These are phyloP conservation scores for Drosophila setifemur DNA, from an alignment of 1,140 invertebrate species.

Conservation along the genomic window DNA sequence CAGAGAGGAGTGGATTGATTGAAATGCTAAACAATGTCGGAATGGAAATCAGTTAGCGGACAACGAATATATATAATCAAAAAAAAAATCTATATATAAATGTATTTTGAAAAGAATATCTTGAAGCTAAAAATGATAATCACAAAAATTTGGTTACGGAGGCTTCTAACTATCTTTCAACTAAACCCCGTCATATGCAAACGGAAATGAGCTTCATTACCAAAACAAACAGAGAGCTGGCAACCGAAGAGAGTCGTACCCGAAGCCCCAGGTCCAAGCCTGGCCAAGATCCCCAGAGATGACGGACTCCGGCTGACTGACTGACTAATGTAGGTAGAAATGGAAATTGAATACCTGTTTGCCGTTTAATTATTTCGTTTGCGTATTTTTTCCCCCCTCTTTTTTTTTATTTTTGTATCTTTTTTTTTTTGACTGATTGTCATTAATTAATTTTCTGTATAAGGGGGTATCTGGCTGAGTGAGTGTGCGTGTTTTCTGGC, in stretches of 20 bases:
- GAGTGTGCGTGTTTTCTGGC: slow-evolving; percentile 26
- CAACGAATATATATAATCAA: slow-evolving; percentile 2
- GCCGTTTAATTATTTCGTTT: slow-evolving; percentile 80
- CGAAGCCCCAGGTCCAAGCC: neutral
- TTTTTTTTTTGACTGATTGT: slow-evolving; percentile 73
- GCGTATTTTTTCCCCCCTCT: slow-evolving; percentile 61
- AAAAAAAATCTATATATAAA: neutral
- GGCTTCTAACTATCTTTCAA: slow-evolving; percentile 38
- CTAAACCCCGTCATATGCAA: slow-evolving; percentile 51
- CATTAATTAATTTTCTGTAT: slow-evolving; percentile 76
- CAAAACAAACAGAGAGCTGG: slow-evolving; percentile 75
- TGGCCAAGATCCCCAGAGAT: slow-evolving; percentile 33
- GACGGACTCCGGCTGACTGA: slow-evolving; percentile 36
- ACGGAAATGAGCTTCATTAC: slow-evolving; percentile 82
- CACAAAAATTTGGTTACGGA: neutral
- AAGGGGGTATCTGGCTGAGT: slow-evolving; percentile 1
- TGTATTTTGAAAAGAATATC: too few species aligned
- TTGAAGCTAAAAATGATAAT: too few species aligned
- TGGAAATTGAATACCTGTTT: slow-evolving; percentile 76
- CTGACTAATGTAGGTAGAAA: slow-evolving; percentile 66
- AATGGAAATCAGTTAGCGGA: slow-evolving; percentile 25
- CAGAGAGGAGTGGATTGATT: slow-evolving; percentile 38
- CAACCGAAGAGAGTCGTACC: slow-evolving; percentile 8
- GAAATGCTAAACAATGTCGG: slow-evolving; percentile 50
- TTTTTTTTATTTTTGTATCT: slow-evolving; percentile 34